Conservation (phyloP, 92 coral and sea anemone species). For the Meandrina meandrites region DNA sequence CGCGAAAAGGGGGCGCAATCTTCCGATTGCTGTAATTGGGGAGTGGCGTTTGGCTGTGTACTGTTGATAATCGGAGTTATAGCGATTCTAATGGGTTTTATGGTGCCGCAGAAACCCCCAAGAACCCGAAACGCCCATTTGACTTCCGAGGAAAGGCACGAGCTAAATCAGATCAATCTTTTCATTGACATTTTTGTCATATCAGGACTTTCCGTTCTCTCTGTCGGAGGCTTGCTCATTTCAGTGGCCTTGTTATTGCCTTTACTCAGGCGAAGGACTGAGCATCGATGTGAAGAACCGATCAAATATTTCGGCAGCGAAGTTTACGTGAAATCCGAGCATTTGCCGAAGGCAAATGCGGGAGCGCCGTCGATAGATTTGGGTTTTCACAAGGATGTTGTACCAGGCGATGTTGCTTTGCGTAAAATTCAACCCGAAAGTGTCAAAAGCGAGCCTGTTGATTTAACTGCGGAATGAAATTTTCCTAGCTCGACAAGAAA, state of each 20-base stretch:
- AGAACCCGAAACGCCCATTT: conserved; percentile 26
- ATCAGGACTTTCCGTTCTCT: conserved; percentile 75
- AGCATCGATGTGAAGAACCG: conserved; percentile 49
- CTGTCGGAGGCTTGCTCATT: conserved; percentile 78
- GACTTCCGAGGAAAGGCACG: conserved; percentile 47
- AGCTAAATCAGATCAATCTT: conserved; percentile 46
- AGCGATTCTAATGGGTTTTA: conserved; percentile 75
- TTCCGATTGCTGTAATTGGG: conserved; percentile 67
- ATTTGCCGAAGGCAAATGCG: conserved; percentile 38
- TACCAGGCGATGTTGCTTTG: conserved; percentile 67
- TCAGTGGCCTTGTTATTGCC: conserved; percentile 84
- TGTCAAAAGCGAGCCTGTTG: conserved; percentile 64
- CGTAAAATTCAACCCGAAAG: conserved; percentile 77
- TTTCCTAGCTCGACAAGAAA: neutral
- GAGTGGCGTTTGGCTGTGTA: conserved; percentile 71
- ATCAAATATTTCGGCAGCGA: conserved; percentile 73
- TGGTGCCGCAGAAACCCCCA: conserved; percentile 68
- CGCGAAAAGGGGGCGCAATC: conserved; percentile 27
- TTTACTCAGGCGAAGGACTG: conserved; percentile 58
- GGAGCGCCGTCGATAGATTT: conserved; percentile 54
- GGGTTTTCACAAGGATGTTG: conserved; percentile 80
- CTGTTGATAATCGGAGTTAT: conserved; percentile 76
- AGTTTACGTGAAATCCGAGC: conserved; percentile 83
- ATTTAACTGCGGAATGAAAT: conserved; percentile 16
- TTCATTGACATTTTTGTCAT: conserved; percentile 78